Conservation (phyloP, 2,113 vertebrate genomes). For the Leucopsar rothschildi region DNA sequence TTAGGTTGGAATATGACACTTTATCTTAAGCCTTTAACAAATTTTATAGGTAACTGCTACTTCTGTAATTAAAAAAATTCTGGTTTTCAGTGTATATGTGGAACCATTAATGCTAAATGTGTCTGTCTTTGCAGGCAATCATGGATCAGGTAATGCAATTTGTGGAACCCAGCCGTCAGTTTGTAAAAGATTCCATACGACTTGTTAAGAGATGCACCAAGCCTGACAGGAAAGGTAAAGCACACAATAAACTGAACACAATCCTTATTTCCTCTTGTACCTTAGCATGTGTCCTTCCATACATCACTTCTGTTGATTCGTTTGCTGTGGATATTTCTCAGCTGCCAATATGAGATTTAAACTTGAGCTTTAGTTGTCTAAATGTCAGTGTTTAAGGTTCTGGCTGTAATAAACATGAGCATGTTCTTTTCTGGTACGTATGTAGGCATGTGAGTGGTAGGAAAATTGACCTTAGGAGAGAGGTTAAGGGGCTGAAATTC, state of each 20-base stretch:
- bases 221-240: slow-evolving; percentile 95
- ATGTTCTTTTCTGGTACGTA: fast-evolving
- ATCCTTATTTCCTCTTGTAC: fast-evolving
- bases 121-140: background rate
- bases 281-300: fast-evolving
- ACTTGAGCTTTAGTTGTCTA: background rate
- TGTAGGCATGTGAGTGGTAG: fast-evolving
- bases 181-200: slow-evolving; percentile 97
- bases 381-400: background rate
- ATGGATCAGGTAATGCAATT: slow-evolving; percentile 99
- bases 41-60: background rate
- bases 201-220: slow-evolving; percentile 98
- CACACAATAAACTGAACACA: background rate
- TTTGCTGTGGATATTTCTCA: background rate
- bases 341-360: background rate
- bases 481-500: background rate
- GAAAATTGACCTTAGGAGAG: background rate
- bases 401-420: background rate
- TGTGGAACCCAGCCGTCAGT: slow-evolving; percentile 94
- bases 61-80: background rate
- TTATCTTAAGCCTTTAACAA: background rate
- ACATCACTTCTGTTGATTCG: fast-evolving
- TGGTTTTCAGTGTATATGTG: fast-evolving
- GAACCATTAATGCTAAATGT: background rate
- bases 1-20: background rate